Evolutionary conservation across 1,140 invertebrate species (phyloP).

Genomic region (Episyrphus balteatus): DNA sequence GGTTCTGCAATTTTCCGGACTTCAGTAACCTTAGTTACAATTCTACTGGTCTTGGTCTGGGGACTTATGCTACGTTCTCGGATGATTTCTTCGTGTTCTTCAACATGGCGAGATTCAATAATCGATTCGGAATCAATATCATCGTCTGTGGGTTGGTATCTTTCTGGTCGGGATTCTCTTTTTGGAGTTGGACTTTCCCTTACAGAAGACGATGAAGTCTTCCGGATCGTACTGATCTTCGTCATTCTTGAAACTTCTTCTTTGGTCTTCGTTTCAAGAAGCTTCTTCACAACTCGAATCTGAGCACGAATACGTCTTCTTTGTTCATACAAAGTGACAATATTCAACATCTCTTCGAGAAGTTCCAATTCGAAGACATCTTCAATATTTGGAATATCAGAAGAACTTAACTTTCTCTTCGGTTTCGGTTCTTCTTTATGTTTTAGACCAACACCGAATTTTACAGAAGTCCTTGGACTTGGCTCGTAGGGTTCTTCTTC

Average conservation of each 20-base stretch:
- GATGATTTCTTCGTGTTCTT: too few relatives aligned
- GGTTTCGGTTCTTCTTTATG: conserved; percentile 1
- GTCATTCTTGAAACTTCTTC: neutral
- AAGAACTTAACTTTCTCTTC: conserved; percentile 11
- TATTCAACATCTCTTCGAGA: conserved; percentile 60
- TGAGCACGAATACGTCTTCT: conserved; percentile 60
- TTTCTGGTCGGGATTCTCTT: neutral
- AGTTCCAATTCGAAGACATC: conserved; percentile 56
- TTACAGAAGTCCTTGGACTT: conserved; percentile 37
- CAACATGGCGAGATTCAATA: too few relatives aligned
- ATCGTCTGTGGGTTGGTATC: too few relatives aligned
- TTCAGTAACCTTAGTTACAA: neutral
- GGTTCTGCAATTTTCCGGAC: neutral
- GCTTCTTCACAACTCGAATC: conserved; percentile 54
- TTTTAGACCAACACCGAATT: conserved; percentile 46
- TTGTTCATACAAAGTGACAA: conserved; percentile 59
- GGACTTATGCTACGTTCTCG: conserved; percentile 20
- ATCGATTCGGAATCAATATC: too few relatives aligned
- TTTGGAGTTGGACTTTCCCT: neutral
- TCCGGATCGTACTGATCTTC: neutral
- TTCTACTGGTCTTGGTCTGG: neutral
- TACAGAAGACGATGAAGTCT: conserved; percentile 1
- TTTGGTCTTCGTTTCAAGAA: conserved; percentile 27
- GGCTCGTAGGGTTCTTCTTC: conserved; percentile 21
- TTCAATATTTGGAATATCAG: conserved; percentile 46